Conservation (phyloP, 2,113 vertebrate species). For the Hippocampus comes region DNA sequence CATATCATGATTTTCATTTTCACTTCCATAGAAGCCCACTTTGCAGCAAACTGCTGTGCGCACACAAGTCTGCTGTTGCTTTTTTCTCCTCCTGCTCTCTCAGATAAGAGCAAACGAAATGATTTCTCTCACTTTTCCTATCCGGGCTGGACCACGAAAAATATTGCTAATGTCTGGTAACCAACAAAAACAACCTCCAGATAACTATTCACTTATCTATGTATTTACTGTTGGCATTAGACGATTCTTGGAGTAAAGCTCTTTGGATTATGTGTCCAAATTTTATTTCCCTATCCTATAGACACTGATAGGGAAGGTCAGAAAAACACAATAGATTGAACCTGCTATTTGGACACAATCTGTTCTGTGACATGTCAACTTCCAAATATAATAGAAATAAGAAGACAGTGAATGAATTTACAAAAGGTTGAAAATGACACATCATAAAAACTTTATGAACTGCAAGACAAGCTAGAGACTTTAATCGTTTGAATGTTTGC, state of each 20-base stretch:
- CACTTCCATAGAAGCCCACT: constrained; percentile 44
- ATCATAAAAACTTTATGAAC: neutral
- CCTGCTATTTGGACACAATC: neutral
- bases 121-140: constrained; percentile 67
- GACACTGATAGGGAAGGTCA: constrained; percentile 48
- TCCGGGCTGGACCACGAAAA: constrained; percentile 66
- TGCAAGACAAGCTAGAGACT: neutral
- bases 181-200: constrained; percentile 57
- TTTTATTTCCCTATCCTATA: constrained; percentile 54
- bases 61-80: constrained; percentile 30
- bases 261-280: constrained; percentile 60
- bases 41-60: constrained; percentile 50
- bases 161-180: constrained; percentile 70
- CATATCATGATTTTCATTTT: neutral
- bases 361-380: neutral
- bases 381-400: neutral
- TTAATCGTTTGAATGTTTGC: neutral
- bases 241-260: constrained; percentile 44
- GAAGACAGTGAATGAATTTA: neutral
- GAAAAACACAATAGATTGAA: constrained; percentile 49
- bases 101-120: constrained; percentile 74
- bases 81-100: constrained; percentile 34
- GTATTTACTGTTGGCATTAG: constrained; percentile 67
- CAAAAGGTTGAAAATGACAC: neutral
- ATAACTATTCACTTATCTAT: constrained; percentile 73